Evolutionary conservation across 2,888 invertebrate species (phyloP).

Genomic region (Linnaemya tessellans): DNA sequence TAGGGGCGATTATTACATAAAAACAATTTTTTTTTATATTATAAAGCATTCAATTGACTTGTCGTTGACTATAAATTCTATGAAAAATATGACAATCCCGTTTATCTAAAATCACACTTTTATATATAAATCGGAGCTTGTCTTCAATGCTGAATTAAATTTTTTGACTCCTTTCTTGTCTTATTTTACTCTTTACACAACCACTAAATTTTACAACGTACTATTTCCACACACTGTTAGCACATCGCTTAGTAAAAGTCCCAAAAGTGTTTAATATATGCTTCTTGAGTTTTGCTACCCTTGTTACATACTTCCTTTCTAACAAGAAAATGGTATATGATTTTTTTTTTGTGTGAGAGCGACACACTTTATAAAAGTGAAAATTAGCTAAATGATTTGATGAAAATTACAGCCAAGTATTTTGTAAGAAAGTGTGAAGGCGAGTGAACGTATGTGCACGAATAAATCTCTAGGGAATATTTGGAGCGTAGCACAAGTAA

Average conservation of each 20-base stretch:
- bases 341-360: constrained; percentile 12
- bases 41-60: too few relatives aligned
- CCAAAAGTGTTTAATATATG: constrained; percentile 59
- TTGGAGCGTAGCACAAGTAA: constrained; percentile 50
- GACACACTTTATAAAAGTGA: constrained; percentile 56
- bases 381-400: constrained; percentile 69
- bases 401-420: constrained; percentile 65
- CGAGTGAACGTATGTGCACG: neutral
- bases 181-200: neutral
- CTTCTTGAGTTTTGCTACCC: constrained; percentile 53
- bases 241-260: constrained; percentile 39
- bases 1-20: too few relatives aligned
- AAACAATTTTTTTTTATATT: too few relatives aligned
- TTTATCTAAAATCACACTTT: too few relatives aligned
- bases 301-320: constrained; percentile 23
- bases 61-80: too few relatives aligned
- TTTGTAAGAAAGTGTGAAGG: constrained; percentile 11
- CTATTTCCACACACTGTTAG: constrained; percentile 6
- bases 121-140: too few relatives aligned
- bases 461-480: constrained; percentile 49
- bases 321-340: constrained; percentile 8
- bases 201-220: neutral
- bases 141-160: neutral
- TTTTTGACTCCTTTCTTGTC: neutral
- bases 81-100: too few relatives aligned